Base-by-base conservation (phyloP, 2,113 vertebrate species). In the Salminus brasiliensis region DNA sequence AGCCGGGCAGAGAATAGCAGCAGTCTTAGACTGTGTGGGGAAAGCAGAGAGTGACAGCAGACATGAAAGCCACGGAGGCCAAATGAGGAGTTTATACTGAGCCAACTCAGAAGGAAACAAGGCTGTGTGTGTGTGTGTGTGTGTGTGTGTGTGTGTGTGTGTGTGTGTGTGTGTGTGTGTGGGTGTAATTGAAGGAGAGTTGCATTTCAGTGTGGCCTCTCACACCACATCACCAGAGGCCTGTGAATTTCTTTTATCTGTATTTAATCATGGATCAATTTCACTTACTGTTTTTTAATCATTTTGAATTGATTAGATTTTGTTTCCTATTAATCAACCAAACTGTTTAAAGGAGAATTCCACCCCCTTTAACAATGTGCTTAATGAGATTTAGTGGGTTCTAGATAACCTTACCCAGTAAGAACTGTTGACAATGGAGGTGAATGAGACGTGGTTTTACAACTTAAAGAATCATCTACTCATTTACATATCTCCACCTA, bases 31-130 rank as follows among this genome's bases (percentile, higher is more conserved):
- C 32, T 23, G 32, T 36, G 36, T 66, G 34, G 62, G 62, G 32
- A 66, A 39, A 39, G 62, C 62, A 11, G 12, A 39, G 62, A 66
- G 39, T n/a, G 34, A 39, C 34, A 23, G 32, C 3, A n/a, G 34
- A 66, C 62, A 66, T 66, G 16, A 39, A 39, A 66, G 62, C 39
- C 62, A 66, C 21, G 4, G 34, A 39, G 34, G 8, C 32, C 62
- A 66, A 66, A 66, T 11, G 62, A 66, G 32, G 62, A 23, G 62
- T 66, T 66, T 23, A n/a, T 34, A 66, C 62, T 11, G 39, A 63
- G 29, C 41, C 59, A 57, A 25, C 36, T 78, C 52, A 15, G 34
- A 23, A 60, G n/a, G 41, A 27, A 53, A 34, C 30, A 8, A 47
- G 39, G 21, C 55, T 60, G 23, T 43, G 53, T 41, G 27, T 69